Conservation (phyloP, 2,888 invertebrate species). For the Lordiphosa andalusiaca region DNA sequence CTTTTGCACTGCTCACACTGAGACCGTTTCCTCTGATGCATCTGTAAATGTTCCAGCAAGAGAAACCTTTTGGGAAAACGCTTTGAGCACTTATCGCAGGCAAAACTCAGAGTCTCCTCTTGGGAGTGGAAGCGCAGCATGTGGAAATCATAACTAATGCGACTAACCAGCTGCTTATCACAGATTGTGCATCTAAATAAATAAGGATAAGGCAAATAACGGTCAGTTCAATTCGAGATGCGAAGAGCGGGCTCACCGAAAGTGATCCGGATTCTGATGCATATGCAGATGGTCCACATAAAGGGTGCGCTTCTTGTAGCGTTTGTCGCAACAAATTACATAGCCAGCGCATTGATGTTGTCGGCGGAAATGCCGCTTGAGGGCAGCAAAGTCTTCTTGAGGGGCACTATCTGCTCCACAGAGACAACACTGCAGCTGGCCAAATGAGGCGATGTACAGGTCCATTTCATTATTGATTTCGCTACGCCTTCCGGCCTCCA, state of each 20-base stretch:
- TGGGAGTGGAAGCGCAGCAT: constrained; percentile 42
- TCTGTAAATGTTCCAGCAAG: constrained; percentile 32
- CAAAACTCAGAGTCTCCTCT: constrained; percentile 29
- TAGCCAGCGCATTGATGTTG: constrained; percentile 45
- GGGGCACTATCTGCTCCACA: constrained; percentile 20
- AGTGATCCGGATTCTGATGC: constrained; percentile 49
- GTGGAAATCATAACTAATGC: constrained; percentile 37
- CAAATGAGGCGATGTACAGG: constrained; percentile 23
- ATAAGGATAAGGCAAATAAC: neutral
- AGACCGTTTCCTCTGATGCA: constrained; percentile 35
- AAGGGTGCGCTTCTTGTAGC: constrained; percentile 40
- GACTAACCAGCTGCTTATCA: constrained; percentile 37
- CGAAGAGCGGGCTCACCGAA: constrained; percentile 22
- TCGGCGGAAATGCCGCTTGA: constrained; percentile 43
- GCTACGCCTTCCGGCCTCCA: constrained; percentile 11
- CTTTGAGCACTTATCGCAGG: constrained; percentile 37
- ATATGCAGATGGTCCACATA: constrained; percentile 49
- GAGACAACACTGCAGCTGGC: constrained; percentile 31
- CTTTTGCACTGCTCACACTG: constrained; percentile 33
- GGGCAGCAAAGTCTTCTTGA: constrained; percentile 23
- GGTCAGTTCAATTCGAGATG: neutral
- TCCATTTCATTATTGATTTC: constrained; percentile 29
- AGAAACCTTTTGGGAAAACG: constrained; percentile 42
- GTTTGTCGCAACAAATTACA: constrained; percentile 45
- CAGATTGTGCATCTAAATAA: constrained; percentile 27